phyloP scores from a whole-genome alignment of 2,888 invertebrate species.

The Xestoiulus laeticollis region DNA sequence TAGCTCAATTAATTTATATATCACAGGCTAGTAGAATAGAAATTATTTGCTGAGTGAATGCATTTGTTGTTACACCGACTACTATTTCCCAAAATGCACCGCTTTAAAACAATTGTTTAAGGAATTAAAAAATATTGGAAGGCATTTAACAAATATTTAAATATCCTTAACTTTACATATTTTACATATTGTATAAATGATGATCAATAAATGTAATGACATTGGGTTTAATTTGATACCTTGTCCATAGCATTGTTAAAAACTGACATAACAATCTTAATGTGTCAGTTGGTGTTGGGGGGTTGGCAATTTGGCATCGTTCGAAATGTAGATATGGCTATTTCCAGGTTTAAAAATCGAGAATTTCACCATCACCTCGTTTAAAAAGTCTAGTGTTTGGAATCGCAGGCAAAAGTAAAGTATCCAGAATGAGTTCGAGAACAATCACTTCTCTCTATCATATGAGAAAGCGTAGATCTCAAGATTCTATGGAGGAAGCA shows the following conservation, averaged over 20 bases:
- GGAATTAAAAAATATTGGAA: not conserved
- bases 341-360: not conserved
- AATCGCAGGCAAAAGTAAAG: not conserved
- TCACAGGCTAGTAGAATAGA: too few species aligned
- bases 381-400: not conserved
- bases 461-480: constrained; percentile 25
- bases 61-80: not conserved
- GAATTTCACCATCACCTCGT: not conserved
- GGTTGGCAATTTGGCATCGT: too few species aligned
- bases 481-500: not conserved
- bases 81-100: not conserved
- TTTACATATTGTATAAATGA: too few species aligned
- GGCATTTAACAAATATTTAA: not conserved
- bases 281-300: too few species aligned
- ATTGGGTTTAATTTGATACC: too few species aligned
- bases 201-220: too few species aligned
- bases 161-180: not conserved
- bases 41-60: too few species aligned
- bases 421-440: not conserved
- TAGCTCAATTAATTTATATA: too few species aligned
- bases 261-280: too few species aligned
- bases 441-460: constrained; percentile 5
- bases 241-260: too few species aligned
- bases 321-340: not conserved
- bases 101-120: not conserved